phyloP scores from a whole-genome alignment of 1,140 invertebrate species.

The Pectinophora gossypiella region DNA sequence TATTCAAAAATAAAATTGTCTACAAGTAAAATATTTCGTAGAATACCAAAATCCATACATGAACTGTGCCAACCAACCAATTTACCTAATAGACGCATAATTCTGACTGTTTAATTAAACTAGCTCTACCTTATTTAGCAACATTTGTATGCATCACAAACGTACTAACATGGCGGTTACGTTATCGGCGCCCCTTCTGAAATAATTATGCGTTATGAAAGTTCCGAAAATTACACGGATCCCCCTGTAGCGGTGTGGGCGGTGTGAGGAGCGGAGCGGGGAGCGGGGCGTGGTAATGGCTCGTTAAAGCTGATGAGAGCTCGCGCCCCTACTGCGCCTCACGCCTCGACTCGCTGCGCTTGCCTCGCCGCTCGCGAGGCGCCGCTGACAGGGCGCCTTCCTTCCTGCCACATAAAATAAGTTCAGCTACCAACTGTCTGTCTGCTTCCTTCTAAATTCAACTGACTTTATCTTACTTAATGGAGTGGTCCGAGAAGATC shows the following conservation, averaged over 20 bases:
- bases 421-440: constrained; percentile 9
- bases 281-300: constrained; percentile 43
- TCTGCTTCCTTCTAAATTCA: not conserved
- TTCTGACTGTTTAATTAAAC: too few relatives aligned
- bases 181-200: constrained; percentile 58
- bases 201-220: constrained; percentile 69
- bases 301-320: constrained; percentile 72
- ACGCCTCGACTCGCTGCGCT: constrained; percentile 24
- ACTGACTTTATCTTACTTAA: not conserved
- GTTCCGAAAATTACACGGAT: constrained; percentile 57
- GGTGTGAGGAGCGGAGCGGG: constrained; percentile 1
- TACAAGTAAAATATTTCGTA: too few relatives aligned
- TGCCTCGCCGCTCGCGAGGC: constrained; percentile 8
- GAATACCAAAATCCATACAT: too few relatives aligned
- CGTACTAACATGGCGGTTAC: constrained; percentile 30
- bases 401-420: constrained; percentile 36
- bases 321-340: constrained; percentile 35
- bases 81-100: too few relatives aligned
- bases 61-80: too few relatives aligned
- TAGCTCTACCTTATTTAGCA: too few relatives aligned
- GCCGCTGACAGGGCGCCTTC: constrained; percentile 18
- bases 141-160: too few relatives aligned
- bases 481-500: not conserved
- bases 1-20: too few relatives aligned
- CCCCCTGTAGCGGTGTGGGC: constrained; percentile 25